Percentiles rank a stretch among this genome's conserved stretches.
Conservation (phyloP, 2,797 vertebrate species). For the Melanogrammus aeglefinus region DNA sequence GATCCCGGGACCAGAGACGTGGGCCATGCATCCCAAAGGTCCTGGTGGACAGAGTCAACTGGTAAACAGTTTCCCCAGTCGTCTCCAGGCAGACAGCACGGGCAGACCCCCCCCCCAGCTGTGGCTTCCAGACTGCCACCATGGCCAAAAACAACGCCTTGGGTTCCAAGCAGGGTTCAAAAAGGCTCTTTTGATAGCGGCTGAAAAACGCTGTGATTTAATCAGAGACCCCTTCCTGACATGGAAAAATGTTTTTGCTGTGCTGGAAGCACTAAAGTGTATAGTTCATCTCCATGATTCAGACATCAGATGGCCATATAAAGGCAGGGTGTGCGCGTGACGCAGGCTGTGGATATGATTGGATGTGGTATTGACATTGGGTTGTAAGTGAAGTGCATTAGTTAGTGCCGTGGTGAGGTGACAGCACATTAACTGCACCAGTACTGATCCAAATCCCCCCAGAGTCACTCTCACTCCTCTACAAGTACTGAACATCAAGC, state of each 20-base stretch:
- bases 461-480: not conserved
- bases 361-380: conserved; percentile 67
- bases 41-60: conserved; percentile 48
- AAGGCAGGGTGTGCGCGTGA: conserved; percentile 38
- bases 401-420: conserved; percentile 61
- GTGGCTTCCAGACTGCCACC: conserved; percentile 40
- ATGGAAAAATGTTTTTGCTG: conserved; percentile 64
- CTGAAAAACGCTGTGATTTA: conserved; percentile 52
- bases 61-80: conserved; percentile 52
- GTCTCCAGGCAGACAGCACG: conserved; percentile 9
- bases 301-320: conserved; percentile 47
- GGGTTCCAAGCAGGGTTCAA: conserved; percentile 59
- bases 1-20: not conserved
- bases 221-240: conserved; percentile 51
- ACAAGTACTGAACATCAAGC: not conserved
- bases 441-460: conserved; percentile 38
- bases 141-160: conserved; percentile 64
- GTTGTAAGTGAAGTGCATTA: conserved; percentile 63
- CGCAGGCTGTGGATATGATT: conserved; percentile 48
- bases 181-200: conserved; percentile 58
- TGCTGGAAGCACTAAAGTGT: conserved; percentile 25
- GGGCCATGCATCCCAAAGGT: conserved; percentile 42
- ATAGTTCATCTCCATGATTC: conserved; percentile 60
- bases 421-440: conserved; percentile 46
- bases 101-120: conserved; percentile 53